phyloP scores from a whole-genome alignment of 2,113 vertebrate genomes.

The Macrotus californicus region DNA sequence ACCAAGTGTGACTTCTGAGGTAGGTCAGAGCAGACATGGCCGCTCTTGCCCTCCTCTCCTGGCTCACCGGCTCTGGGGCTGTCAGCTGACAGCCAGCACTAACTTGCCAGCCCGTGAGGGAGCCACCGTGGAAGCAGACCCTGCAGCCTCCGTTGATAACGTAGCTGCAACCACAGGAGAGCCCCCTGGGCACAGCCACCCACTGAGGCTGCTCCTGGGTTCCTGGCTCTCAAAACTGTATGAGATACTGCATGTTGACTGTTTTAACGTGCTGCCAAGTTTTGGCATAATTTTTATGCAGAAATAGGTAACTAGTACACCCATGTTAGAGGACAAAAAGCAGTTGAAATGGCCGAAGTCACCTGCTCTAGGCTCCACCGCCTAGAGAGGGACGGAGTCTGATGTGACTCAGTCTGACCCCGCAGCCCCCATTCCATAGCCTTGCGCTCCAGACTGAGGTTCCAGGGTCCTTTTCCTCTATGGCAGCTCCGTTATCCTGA shows the following conservation, averaged over 20 bases:
- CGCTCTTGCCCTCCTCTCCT: not conserved
- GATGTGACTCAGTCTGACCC: not conserved
- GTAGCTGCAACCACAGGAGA: not conserved
- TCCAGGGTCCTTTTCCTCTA: not conserved
- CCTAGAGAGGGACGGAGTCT: not conserved
- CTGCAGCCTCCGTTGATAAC: not conserved
- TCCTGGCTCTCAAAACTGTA: not conserved
- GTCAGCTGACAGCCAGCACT: not conserved
- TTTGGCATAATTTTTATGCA: not conserved
- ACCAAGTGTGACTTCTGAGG: not conserved
- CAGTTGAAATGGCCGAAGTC: not conserved
- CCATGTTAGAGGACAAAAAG: not conserved
- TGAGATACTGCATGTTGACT: not conserved
- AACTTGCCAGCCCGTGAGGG: accelerated
- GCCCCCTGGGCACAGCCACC: not conserved
- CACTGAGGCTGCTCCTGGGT: not conserved
- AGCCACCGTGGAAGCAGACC: not conserved
- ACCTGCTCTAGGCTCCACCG: not conserved
- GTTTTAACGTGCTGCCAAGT: not conserved
- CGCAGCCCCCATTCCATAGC: not conserved
- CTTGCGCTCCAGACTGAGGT: not conserved
- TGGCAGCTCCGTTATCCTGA: not conserved
- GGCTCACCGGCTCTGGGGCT: not conserved
- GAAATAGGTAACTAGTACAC: not conserved
- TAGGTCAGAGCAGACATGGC: not conserved